phyloP scores from a whole-genome alignment of 1,140 invertebrate species.

The Stenopsyche tienmushanensis region DNA sequence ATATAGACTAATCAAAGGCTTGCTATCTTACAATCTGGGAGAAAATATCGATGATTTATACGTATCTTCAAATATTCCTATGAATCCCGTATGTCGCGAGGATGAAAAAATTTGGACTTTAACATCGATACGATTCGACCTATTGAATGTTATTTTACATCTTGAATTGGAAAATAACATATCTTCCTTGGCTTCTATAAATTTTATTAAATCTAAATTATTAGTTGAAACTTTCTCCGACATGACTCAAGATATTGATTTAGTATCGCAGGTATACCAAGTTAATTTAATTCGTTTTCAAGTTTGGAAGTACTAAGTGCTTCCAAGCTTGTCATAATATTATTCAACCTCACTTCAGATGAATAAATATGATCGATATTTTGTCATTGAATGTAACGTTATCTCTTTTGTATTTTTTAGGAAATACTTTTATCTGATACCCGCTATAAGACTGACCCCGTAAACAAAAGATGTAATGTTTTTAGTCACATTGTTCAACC shows the following conservation, averaged over 20 bases:
- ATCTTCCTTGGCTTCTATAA: constrained; percentile 78
- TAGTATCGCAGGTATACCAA: constrained; percentile 77
- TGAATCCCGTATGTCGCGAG: not conserved
- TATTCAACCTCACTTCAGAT: too few species aligned
- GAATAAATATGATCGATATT: too few species aligned
- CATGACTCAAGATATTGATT: constrained; percentile 86
- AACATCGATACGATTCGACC: constrained; percentile 77
- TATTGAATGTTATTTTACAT: constrained; percentile 84
- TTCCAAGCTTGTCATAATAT: too few species aligned
- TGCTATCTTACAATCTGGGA: constrained; percentile 90
- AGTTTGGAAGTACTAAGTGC: constrained; percentile 5
- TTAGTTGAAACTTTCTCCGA: constrained; percentile 84
- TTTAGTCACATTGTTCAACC: constrained; percentile 90
- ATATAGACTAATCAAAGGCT: constrained; percentile 84
- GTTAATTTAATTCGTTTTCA: constrained; percentile 11
- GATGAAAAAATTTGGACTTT: constrained; percentile 66
- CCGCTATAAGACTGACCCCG: constrained; percentile 67
- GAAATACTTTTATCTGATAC: constrained; percentile 88
- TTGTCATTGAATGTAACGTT: constrained; percentile 1
- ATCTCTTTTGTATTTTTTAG: constrained; percentile 37
- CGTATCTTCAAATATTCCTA: constrained; percentile 15
- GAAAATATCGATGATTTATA: constrained; percentile 78
- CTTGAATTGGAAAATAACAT: constrained; percentile 62
- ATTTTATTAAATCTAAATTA: constrained; percentile 88
- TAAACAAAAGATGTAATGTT: constrained; percentile 76